Percentiles rank a stretch among this genome's conserved stretches.
phyloP scores from a whole-genome alignment of 2,888 invertebrate species.

The Macrophya alboannulata region DNA sequence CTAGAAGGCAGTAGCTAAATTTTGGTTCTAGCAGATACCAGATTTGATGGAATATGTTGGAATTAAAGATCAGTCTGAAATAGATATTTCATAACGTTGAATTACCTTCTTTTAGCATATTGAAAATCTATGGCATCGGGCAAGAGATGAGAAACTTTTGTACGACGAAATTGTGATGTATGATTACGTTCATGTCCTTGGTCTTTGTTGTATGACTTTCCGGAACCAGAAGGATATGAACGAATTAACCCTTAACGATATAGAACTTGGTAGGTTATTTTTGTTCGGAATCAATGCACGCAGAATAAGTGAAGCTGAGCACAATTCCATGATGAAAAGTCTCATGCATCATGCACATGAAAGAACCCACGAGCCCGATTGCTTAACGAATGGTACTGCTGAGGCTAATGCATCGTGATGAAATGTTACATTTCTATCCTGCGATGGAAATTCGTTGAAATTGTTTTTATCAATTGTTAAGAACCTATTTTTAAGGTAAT shows the following conservation, averaged over 20 bases:
- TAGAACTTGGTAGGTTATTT: conserved; percentile 36
- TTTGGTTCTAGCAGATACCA: too few relatives aligned
- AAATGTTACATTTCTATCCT: not conserved
- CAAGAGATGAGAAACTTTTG: not conserved
- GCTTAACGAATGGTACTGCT: not conserved
- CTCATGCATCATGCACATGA: not conserved
- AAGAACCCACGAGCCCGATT: not conserved
- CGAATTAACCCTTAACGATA: conserved; percentile 24
- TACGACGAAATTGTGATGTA: not conserved
- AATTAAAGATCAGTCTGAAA: not conserved
- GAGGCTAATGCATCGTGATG: too few relatives aligned
- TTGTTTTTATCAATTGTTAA: not conserved
- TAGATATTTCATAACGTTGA: not conserved
- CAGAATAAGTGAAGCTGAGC: conserved; percentile 32
- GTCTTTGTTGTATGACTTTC: conserved; percentile 24
- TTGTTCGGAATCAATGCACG: not conserved
- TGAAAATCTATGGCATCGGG: conserved; percentile 3
- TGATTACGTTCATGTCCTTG: conserved; percentile 33
- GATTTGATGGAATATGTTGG: not conserved
- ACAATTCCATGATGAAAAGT: conserved; percentile 23
- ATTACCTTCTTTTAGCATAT: conserved; percentile 32
- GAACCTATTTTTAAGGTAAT: not conserved
- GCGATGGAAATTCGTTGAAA: not conserved
- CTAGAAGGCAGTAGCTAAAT: too few relatives aligned
- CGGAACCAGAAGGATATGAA: conserved; percentile 12